Evolutionary conservation across 2,888 invertebrate species (phyloP), one percentile per base, ranked within the genome.

Genomic region (Gandaritis pyraliata): DNA sequence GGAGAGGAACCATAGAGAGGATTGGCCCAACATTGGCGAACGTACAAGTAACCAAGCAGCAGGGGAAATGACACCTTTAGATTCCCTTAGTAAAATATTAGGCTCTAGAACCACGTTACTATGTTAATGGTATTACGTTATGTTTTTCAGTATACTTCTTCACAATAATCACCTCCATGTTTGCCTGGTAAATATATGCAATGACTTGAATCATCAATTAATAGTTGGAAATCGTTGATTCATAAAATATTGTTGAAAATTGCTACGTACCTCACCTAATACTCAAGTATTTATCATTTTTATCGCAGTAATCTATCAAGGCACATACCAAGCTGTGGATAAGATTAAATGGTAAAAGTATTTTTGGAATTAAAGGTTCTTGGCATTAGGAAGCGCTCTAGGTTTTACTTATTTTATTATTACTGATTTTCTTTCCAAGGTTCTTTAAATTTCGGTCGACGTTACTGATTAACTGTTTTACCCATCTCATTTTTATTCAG

Each of bases 11-110:
- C 90, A 88, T 87, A 90, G 74, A 91, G 92, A 91, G 90, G 85
- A 85, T 90, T 91, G 92, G 91, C 90, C 88, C 81, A 82, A 82
- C 81, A 80, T 72, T 74, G 83, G 82, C 84, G 72, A 72, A 86
- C 85, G 77, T 60, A 83, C 81, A 82, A n/a, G n/a, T n/a, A n/a
- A 69, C 69, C 58, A 75, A 80, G 68, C 72, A 72, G 64, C 62
- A 73, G 30, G 38, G 70, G 77, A 86, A 82, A 84, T 86, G 81
- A 84, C 87, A 87, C 85, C 84, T 79, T 83, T 69, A 50, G 33
- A 43, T 41, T 13, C 23, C 61, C 53, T 59, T 18, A 43, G 11
- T 16, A 15, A 23, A 23, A 23, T 1, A 23, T 8, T 33, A 2
- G 8, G 8, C 33, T 33, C 33, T 10, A 33, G 33, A 33, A 33